Base-by-base conservation (phyloP, 1,140 invertebrate species). In the Neodiprion fabricii region DNA sequence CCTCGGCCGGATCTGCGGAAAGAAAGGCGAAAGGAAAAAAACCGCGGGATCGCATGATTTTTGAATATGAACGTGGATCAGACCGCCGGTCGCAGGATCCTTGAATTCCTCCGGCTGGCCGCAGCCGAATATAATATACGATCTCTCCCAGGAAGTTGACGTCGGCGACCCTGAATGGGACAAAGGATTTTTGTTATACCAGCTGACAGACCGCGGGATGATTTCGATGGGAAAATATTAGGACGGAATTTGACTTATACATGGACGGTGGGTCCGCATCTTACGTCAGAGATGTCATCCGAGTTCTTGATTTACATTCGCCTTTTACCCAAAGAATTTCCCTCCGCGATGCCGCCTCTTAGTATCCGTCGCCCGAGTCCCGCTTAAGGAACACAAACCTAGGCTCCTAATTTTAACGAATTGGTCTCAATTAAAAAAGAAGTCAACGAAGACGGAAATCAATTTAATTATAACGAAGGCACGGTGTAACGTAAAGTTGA, bases 141-240 rank as follows among this genome's bases (percentile, higher is more conserved):
- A 40, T 40, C 28, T 40, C 28, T 40, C 28, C 28, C 28, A 40
- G 28, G 28, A 40, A 40, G 28, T 40, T 40, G 28, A 40, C 5
- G 28, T 40, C 28, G 28, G 28, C 28, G n/a, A 12, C 53, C 53
- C 53, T 61, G 11, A 40, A 17, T 61, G 53, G 53, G 53, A 61
- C 53, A 61, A 61, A 61, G 53, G 53, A 61, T 61, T 61, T 61
- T 61, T 61, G 53, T 21, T 21, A 21, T 61, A 61, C 53, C 53
- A 61, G 53, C 53, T 61, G 53, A 61, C 53, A 61, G n/a, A 61
- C 11, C 53, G 53, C 11, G n/a, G 53, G 53, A 61, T 12, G 53
- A 17, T 40, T 40, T 40, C 11, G 11, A 61, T 61, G 53, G 53
- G 53, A 61, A 61, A 61, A 61, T 61, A 61, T 61, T 61, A 61